These are phyloP conservation scores for Stomatorhinus walkeri DNA, from an alignment of 2,797 vertebrate species.

Conservation along the genomic window DNA sequence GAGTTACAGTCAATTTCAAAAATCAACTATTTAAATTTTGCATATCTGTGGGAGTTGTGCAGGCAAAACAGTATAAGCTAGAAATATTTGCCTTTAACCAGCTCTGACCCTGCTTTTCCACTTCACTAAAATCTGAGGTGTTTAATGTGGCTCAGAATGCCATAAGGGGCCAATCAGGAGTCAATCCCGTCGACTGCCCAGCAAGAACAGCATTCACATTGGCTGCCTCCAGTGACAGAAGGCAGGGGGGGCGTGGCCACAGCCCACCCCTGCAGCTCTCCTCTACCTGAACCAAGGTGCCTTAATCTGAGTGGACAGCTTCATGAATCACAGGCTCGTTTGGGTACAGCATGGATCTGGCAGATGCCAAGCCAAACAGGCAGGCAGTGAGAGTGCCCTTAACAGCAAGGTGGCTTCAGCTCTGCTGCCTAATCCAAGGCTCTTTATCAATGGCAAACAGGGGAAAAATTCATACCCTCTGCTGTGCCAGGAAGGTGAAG, in stretches of 20 bases:
- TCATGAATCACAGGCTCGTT: constrained; percentile 1
- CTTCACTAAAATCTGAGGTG: not conserved
- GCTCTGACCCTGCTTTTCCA: not conserved
- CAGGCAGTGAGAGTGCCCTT: not conserved
- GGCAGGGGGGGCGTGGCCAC: not conserved
- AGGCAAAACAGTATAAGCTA: not conserved
- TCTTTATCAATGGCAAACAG: not conserved
- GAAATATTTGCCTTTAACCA: not conserved
- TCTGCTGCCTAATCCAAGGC: not conserved
- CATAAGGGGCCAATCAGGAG: not conserved
- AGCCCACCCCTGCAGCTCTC: not conserved
- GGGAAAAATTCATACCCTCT: not conserved
- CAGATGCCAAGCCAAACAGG: not conserved
- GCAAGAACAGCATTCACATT: not conserved
- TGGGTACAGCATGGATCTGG: not conserved
- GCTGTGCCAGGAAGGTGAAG: not conserved
- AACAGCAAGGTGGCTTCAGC: not conserved
- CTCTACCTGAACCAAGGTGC: constrained; percentile 14
- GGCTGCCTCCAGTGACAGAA: constrained; percentile 3
- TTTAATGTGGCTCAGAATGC: not conserved
- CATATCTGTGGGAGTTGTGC: not conserved
- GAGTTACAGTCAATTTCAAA: not conserved
- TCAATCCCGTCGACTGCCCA: not conserved
- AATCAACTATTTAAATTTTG: not conserved
- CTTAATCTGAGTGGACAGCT: constrained; percentile 8